Base-by-base conservation (phyloP, 2,888 invertebrate species). In the Aphelenchoides bicaudatus region DNA sequence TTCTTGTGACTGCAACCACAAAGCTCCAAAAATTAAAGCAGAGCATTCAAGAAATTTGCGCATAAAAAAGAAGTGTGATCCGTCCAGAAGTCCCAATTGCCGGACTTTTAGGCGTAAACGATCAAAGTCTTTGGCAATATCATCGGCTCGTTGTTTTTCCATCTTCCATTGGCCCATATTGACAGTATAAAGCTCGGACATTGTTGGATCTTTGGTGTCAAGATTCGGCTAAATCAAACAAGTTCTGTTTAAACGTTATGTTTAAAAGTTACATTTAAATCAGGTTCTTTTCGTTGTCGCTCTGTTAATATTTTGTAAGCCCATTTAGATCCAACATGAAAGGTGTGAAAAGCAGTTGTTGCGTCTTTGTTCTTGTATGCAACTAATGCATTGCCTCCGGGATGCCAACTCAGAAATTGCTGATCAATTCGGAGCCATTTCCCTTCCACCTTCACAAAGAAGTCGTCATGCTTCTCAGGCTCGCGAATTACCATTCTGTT, bases 311-410 rank as follows among this genome's bases (percentile, higher is more conserved):
- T 69, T 58, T 65, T 64, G 60, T 74, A 72, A 2, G 77, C 77
- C 23, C 53, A 54, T 49, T 71, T 70, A 4, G 77, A 78, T 10
- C 73, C 73, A 3, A 63, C 59, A 56, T 77, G 77, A 61, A 77
- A 77, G 31, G 74, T 71, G 62, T 77, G 77, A 50, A 77, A 77
- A 19, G 73, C 70, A 23, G 76, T 75, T 28, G 71, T 72, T 1
- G 77, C 77, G 68, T 76, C 77, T 58, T 65, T 67, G 61, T 74
- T 72, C 34, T 65, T 64, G 61, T 77, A 77, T 16, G 77, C 68
- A 39, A 71, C 71, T 57, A 77, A 71, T 8, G 75, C 76, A 37
- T 63, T 65, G n/a, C 73, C 73, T 27, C 75, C 74, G 8, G 75
- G 74, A 61, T 73, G 74, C 30, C 62, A 56, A 37, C 52, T 59